These are phyloP conservation scores for Brachionus plicatilis DNA, from an alignment of 1,140 invertebrate species.

Conservation along the genomic window DNA sequence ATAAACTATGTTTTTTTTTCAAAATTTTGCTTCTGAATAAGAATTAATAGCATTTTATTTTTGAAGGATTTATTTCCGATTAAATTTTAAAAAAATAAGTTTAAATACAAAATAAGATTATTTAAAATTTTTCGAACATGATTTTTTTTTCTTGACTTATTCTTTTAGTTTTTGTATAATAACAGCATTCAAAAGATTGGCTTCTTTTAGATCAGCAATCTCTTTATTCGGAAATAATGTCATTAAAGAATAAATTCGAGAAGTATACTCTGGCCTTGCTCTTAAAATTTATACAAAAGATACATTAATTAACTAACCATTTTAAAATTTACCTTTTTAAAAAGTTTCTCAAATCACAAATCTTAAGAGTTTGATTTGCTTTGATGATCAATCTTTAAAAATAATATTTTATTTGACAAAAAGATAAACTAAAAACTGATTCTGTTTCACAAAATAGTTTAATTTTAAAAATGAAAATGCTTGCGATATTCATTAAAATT, in stretches of 20 bases:
- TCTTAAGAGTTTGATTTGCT: slow-evolving; percentile 81
- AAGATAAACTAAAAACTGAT: no score
- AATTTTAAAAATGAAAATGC: no score
- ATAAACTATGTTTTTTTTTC: no score
- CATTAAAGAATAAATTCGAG: slow-evolving; percentile 68
- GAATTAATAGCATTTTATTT: no score
- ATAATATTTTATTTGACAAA: not conserved
- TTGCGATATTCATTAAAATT: no score
- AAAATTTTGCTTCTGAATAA: no score
- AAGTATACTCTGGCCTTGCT: slow-evolving; percentile 72
- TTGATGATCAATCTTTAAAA: slow-evolving; percentile 64
- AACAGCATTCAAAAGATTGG: slow-evolving; percentile 79
- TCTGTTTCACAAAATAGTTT: no score
- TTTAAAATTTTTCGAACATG: not conserved
- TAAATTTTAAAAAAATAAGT: not conserved
- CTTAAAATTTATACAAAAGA: slow-evolving; percentile 52
- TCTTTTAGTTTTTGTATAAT: slow-evolving; percentile 47
- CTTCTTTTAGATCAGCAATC: slow-evolving; percentile 71
- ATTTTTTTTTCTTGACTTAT: not conserved
- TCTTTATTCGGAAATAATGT: slow-evolving; percentile 86
- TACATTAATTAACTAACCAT: not conserved
- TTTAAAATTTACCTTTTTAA: slow-evolving; percentile 67
- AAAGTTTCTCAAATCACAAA: slow-evolving; percentile 72
- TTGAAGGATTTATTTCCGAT: not conserved
- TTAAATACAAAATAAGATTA: not conserved